Percentiles rank a stretch among this genome's conserved stretches.
These are phyloP conservation scores for Antedon mediterranea DNA, from an alignment of 53 echinoderm and acorn worm genomes.

Conservation along the genomic window DNA sequence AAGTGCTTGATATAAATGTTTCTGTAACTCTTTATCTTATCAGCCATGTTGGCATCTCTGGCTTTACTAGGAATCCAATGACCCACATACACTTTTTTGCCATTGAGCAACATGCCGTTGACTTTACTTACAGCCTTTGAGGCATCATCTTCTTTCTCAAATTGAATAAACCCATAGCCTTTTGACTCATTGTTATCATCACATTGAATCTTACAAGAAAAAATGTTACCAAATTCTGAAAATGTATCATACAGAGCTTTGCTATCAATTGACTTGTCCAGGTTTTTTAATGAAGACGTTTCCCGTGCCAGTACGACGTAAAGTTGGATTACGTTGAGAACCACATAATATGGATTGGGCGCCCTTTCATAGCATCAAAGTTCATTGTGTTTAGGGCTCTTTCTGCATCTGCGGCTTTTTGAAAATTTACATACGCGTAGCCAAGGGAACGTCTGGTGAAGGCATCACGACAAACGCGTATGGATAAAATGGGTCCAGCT, in stretches of 20 bases:
- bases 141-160: conserved; percentile 89
- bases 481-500: neutral
- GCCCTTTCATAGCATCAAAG: conserved; percentile 84
- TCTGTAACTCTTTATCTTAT: conserved; percentile 75
- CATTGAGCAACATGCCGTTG: conserved; percentile 95
- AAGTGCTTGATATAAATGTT: conserved; percentile 94
- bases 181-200: conserved; percentile 66
- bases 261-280: conserved; percentile 99
- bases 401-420: conserved; percentile 28
- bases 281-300: conserved; percentile 97
- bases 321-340: conserved; percentile 88
- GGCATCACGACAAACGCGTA: neutral
- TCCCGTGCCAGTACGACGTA: conserved; percentile 82
- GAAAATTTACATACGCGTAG: neutral
- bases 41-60: conserved; percentile 57
- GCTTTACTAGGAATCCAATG: conserved; percentile 77
- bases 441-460: neutral
- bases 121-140: conserved; percentile 88
- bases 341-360: conserved; percentile 96
- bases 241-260: conserved; percentile 99
- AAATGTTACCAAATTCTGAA: conserved; percentile 95
- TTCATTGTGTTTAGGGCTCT: conserved; percentile 98
- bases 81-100: conserved; percentile 96
- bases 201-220: conserved; percentile 88
- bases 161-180: conserved; percentile 94